Evolutionary conservation across 35 echinoderm and acorn worm genomes (phyloP), one percentile per base, ranked within the genome.

Genomic region (Stichopus chloronotus): DNA sequence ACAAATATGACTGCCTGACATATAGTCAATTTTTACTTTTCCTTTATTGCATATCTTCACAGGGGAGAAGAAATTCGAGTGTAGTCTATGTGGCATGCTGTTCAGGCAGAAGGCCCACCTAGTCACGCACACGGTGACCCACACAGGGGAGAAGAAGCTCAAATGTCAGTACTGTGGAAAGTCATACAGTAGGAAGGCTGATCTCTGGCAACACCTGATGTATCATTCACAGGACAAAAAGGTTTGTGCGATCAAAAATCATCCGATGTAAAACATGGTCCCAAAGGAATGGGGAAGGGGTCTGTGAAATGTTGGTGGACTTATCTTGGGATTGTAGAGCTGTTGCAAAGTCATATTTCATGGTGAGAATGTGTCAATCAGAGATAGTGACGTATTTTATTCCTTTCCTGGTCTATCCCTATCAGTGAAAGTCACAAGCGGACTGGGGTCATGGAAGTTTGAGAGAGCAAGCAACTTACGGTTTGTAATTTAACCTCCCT

Each of bases 31-130:
- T 23, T 5, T 17, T 4, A 0, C 21, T 78, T 78, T 43, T 22
- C 20, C n/a, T 25, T 24, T 20, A 22, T 14, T 21, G 10, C 53
- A 14, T 72, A 25, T 72, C 72, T 84, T 43, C 84, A 8, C 90
- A 98, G 97, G 93, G 21, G 92, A 94, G 80, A 98, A 98, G 87
- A 58, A 69, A 20, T 98, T 94, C 79, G 79, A 90, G 22, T 98
- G 97, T 52, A 59, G 72, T 58, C 23, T 94, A 2, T 98, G 97
- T 84, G 60, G 88, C 22, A 98, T 94, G 91, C 57, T 78, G 19
- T 98, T 98, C 76, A 82, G 97, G 22, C 96, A 98, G 83, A 98
- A 98, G 88, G 88, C 88, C 8, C 96, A 98, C 72, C 69, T 98
- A 21, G 58, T 83, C 9, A 84, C 96, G 10, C 96, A 98, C 83